Conservation (phyloP, 2,797 vertebrate genomes). For the Neosalanx taihuensis region DNA sequence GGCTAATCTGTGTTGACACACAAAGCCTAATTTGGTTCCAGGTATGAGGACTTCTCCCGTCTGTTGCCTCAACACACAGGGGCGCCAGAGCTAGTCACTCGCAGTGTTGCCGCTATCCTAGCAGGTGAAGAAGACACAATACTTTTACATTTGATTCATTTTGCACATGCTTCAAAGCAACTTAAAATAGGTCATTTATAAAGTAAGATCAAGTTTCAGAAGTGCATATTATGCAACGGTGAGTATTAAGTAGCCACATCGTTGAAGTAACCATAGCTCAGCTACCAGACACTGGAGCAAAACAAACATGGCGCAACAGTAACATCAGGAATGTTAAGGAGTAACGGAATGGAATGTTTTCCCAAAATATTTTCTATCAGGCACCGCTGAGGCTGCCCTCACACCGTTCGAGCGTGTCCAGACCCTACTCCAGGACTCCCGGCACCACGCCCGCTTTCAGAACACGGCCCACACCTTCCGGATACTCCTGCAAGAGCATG, state of each 20-base stretch:
- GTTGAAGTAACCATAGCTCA: neutral
- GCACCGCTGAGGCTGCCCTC: conserved; percentile 76
- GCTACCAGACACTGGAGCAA: neutral
- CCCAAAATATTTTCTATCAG: neutral
- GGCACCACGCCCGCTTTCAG: conserved; percentile 78
- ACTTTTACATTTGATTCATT: neutral
- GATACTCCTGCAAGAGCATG: conserved; percentile 68
- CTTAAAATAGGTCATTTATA: neutral
- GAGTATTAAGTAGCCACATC: neutral
- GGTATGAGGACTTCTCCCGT: conserved; percentile 75
- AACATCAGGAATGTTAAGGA: neutral
- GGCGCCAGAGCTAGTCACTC: conserved; percentile 70
- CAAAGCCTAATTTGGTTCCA: neutral
- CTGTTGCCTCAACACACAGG: conserved; percentile 65
- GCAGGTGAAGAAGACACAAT: conserved; percentile 57
- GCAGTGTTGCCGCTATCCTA: conserved; percentile 72
- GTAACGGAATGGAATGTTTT: too few species aligned
- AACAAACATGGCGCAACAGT: neutral
- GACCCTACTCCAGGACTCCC: conserved; percentile 82
- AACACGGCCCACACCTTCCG: conserved; percentile 83
- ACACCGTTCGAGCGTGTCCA: conserved; percentile 83
- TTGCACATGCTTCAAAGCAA: neutral
- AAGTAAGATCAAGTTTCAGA: too few species aligned
- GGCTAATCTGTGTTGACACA: neutral
- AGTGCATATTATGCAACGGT: too few species aligned